Evolutionary conservation across 2,113 vertebrate genomes (phyloP).

Genomic region (Pheucticus melanocephalus): DNA sequence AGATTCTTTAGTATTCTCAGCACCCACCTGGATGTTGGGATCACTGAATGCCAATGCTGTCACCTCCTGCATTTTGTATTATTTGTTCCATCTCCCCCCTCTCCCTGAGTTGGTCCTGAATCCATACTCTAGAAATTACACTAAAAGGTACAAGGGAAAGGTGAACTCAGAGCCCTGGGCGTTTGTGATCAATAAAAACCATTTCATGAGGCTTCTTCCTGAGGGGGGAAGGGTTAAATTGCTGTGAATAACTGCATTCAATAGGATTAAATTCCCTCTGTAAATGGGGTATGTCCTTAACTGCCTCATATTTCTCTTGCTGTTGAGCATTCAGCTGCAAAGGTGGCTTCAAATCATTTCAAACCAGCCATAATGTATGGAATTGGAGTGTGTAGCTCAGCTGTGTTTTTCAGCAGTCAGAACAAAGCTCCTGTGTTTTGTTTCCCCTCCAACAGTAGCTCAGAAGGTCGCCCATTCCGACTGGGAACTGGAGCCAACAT

Average conservation of each 20-base stretch:
- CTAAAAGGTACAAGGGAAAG: neutral
- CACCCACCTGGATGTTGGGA: neutral
- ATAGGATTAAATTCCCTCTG: neutral
- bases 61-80: neutral
- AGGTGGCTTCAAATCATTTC: neutral
- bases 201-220: neutral
- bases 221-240: neutral
- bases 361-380: fast-evolving
- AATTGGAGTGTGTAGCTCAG: neutral
- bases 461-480: constrained; percentile 95
- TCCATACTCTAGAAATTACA: neutral
- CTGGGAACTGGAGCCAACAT: constrained; percentile 97
- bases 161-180: neutral
- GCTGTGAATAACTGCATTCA: neutral
- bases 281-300: neutral
- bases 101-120: neutral
- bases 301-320: neutral
- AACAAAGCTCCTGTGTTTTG: neutral
- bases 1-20: neutral
- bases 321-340: neutral
- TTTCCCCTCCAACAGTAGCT: constrained; percentile 81
- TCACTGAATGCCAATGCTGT: neutral
- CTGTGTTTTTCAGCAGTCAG: neutral
- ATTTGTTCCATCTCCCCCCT: neutral
- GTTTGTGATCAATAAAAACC: neutral